Conservation (phyloP, 2,113 vertebrate species). For the Camelus bactrianus region DNA sequence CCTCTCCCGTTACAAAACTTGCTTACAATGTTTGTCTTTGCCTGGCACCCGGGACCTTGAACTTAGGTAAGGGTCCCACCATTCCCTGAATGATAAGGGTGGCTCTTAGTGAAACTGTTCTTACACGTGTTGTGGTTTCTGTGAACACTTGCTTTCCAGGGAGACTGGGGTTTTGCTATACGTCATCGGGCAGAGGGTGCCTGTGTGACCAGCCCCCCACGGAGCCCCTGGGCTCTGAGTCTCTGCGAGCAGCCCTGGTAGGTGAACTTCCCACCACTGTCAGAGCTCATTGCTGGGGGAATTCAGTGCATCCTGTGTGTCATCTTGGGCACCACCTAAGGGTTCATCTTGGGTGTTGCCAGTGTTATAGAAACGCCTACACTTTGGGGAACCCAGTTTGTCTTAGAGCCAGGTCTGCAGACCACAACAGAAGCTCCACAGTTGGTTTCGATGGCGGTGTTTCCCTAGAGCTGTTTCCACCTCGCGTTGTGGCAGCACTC, state of each 20-base stretch:
- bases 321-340: background rate
- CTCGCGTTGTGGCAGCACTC: background rate
- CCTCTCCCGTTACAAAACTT: background rate
- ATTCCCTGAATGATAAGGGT: background rate
- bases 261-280: background rate
- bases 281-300: background rate
- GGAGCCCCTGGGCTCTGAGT: background rate
- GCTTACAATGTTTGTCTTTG: background rate
- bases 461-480: background rate
- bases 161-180: background rate
- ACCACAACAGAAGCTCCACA: background rate
- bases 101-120: background rate
- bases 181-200: background rate
- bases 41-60: background rate
- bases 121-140: no score
- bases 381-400: background rate
- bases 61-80: background rate
- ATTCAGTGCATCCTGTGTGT: background rate
- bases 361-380: background rate
- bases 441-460: accelerated
- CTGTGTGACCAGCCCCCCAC: background rate
- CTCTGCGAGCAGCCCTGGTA: background rate
- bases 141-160: background rate
- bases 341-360: background rate
- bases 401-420: background rate